Percentiles rank a stretch among this genome's conserved stretches.
phyloP scores from a whole-genome alignment of 2,797 vertebrate genomes.

The Falco peregrinus region DNA sequence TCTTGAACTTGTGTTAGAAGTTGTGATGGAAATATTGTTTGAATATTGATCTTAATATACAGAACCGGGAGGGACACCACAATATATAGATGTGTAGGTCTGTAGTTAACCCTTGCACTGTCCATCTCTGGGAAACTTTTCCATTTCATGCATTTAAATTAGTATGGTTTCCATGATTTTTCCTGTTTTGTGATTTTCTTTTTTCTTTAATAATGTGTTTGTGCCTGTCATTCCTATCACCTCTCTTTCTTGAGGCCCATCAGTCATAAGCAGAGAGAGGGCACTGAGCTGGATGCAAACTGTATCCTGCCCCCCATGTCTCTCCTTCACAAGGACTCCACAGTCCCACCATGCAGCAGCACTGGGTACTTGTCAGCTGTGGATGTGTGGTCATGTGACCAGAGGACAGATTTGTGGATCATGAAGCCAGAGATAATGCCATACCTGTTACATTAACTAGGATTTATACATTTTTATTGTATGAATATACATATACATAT shows the following conservation, averaged over 20 bases:
- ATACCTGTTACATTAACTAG: fast-evolving
- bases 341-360: neutral
- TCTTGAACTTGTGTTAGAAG: neutral
- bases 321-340: fast-evolving
- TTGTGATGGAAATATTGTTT: neutral
- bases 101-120: neutral
- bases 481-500: neutral
- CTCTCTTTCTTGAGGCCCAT: neutral
- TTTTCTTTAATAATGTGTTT: neutral
- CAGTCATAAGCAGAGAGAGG: neutral
- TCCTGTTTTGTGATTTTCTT: neutral
- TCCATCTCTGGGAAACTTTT: neutral
- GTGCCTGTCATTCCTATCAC: neutral
- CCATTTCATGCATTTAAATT: neutral
- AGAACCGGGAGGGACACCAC: neutral
- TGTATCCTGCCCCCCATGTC: neutral
- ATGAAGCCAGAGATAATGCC: neutral
- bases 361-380: neutral
- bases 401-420: fast-evolving
- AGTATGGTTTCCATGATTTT: neutral
- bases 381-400: fast-evolving
- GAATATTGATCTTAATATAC: neutral
- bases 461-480: neutral
- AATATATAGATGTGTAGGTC: neutral
- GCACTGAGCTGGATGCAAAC: neutral